Evolutionary conservation across 1,140 invertebrate species (phyloP).

Genomic region (Callitettix versicolor): DNA sequence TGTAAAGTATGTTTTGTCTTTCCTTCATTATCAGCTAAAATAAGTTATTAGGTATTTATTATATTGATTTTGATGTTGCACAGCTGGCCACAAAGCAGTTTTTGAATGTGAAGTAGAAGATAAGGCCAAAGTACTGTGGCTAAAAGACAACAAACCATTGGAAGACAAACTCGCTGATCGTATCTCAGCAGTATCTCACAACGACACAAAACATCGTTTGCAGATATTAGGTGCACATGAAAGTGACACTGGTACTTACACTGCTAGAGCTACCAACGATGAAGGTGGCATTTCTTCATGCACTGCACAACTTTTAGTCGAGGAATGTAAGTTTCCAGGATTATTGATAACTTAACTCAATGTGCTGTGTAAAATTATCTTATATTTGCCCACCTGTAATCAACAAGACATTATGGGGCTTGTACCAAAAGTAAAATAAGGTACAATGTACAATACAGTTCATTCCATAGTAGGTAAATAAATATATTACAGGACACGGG

Average conservation of each 20-base stretch:
- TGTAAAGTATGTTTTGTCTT: too few species aligned
- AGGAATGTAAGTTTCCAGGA: conserved; percentile 2
- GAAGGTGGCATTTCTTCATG: conserved; percentile 59
- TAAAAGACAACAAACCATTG: conserved; percentile 79
- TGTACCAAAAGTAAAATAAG: too few species aligned
- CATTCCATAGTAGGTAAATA: too few species aligned
- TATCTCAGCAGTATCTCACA: conserved; percentile 46
- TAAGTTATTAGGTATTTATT: not conserved
- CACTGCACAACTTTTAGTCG: conserved; percentile 71
- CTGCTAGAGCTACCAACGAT: conserved; percentile 76
- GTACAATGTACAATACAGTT: too few species aligned
- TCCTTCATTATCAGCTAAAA: too few species aligned
- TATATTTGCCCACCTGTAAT: too few species aligned
- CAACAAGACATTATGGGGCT: too few species aligned
- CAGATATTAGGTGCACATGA: conserved; percentile 69
- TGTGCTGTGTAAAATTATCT: too few species aligned
- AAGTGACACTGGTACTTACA: conserved; percentile 82
- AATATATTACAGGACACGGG: too few species aligned
- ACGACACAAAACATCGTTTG: conserved; percentile 50
- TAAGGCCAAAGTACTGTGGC: conserved; percentile 62
- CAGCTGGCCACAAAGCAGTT: conserved; percentile 73
- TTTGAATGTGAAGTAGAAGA: conserved; percentile 70
- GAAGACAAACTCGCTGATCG: conserved; percentile 65
- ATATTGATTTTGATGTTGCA: conserved; percentile 13
- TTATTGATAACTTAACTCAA: too few species aligned